These are phyloP conservation scores for Penelope pileata DNA, from an alignment of 2,113 vertebrate species.

Conservation along the genomic window DNA sequence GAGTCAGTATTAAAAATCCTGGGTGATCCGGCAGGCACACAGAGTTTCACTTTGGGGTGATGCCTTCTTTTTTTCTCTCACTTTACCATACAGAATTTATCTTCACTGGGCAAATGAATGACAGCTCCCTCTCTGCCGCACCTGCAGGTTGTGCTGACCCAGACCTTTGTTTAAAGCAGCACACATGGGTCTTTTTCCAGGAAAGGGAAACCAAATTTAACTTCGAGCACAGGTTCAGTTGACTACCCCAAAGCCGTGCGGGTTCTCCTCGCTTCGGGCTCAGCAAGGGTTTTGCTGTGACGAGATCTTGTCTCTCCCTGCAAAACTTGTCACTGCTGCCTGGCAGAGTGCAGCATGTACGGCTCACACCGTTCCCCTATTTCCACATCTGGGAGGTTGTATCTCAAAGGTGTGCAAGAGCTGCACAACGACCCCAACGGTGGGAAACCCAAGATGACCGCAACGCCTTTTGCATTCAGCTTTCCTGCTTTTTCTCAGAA, in stretches of 20 bases:
- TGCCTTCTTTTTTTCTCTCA: background rate
- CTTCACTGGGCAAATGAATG: background rate
- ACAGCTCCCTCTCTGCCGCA: background rate
- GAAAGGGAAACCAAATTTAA: background rate
- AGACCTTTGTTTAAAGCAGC: background rate
- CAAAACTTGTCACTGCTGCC: background rate
- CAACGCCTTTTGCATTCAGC: accelerated
- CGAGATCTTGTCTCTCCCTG: background rate
- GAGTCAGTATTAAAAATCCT: background rate
- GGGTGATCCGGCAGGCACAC: background rate
- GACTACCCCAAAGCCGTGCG: background rate
- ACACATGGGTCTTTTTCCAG: accelerated
- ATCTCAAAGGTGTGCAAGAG: background rate
- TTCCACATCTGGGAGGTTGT: background rate
- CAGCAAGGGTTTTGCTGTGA: background rate
- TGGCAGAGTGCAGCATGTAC: accelerated
- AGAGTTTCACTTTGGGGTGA: background rate
- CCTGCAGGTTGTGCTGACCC: background rate
- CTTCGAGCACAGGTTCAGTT: background rate
- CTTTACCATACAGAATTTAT: background rate
- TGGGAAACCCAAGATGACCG: accelerated
- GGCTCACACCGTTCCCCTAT: background rate
- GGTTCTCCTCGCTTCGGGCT: background rate
- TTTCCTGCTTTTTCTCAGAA: background rate
- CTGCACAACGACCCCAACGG: accelerated